phyloP scores from a whole-genome alignment of 2,888 invertebrate species.

The Drosophila atroscutellata region DNA sequence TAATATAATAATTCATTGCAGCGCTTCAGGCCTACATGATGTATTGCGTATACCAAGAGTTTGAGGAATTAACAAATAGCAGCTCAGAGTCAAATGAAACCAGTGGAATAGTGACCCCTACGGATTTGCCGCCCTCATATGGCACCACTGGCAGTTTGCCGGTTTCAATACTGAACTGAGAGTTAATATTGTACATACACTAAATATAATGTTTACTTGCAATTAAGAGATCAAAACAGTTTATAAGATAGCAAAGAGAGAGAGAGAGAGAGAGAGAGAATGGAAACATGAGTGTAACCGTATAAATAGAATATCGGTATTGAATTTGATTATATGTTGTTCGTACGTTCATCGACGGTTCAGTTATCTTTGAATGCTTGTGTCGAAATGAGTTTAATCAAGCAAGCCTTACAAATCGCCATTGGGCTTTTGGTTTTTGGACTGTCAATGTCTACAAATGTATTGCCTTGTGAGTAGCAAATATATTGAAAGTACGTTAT shows the following conservation, averaged over 20 bases:
- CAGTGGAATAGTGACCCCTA: neutral
- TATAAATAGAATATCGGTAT: slow-evolving; percentile 6
- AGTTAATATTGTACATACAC: neutral
- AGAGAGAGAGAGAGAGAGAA: neutral
- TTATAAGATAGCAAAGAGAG: neutral
- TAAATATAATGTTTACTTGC: neutral
- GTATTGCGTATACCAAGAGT: slow-evolving; percentile 6
- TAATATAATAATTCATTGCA: neutral
- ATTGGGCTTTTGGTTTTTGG: slow-evolving; percentile 28
- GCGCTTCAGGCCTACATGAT: slow-evolving; percentile 8
- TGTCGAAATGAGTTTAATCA: slow-evolving; percentile 23
- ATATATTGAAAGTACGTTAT: neutral
- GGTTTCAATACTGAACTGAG: slow-evolving; percentile 8
- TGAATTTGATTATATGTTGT: slow-evolving; percentile 1
- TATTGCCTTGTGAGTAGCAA: neutral
- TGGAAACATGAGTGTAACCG: neutral
- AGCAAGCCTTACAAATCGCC: slow-evolving; percentile 26
- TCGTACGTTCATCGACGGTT: slow-evolving; percentile 6
- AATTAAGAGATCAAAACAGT: neutral
- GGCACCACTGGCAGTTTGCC: neutral
- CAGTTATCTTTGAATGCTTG: slow-evolving; percentile 24
- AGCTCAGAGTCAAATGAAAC: neutral
- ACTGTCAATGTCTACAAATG: slow-evolving; percentile 19
- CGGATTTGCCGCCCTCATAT: slow-evolving; percentile 6
- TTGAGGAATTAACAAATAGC: neutral